These are phyloP conservation scores for Timandra comae DNA, from an alignment of 2,888 invertebrate genomes.

Conservation along the genomic window DNA sequence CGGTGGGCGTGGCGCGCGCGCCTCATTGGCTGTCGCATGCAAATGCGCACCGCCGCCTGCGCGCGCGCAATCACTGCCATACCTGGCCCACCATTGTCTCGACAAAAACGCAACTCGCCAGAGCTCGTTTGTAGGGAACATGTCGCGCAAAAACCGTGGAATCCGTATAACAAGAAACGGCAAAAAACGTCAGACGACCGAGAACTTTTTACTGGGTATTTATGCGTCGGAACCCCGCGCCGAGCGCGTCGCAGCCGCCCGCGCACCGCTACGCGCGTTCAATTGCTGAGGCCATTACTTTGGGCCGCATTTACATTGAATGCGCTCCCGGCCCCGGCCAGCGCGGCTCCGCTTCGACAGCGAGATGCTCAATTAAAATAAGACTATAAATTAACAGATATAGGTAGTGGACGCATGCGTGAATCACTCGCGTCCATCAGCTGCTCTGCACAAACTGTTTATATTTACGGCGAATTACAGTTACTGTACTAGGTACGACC, in stretches of 20 bases:
- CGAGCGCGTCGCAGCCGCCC: constrained; percentile 12
- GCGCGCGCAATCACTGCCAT: constrained; percentile 50
- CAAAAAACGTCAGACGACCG: constrained; percentile 50
- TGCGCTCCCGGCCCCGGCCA: constrained; percentile 44
- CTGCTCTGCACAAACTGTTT: too few relatives aligned
- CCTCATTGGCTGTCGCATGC: constrained; percentile 58
- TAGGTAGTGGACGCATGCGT: constrained; percentile 21
- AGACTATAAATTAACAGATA: constrained; percentile 61
- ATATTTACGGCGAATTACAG: constrained; percentile 10
- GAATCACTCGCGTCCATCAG: constrained; percentile 14
- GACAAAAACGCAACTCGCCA: constrained; percentile 51
- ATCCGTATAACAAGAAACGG: constrained; percentile 66
- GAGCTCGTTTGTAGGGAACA: constrained; percentile 54
- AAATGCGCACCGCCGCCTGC: constrained; percentile 44
- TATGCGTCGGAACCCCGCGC: constrained; percentile 28
- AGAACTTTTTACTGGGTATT: constrained; percentile 61
- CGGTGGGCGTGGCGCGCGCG: constrained; percentile 40
- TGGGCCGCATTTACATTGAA: constrained; percentile 69
- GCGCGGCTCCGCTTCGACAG: constrained; percentile 22
- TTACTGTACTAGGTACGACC: constrained; percentile 3
- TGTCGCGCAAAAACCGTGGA: constrained; percentile 56
- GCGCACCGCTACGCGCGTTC: constrained; percentile 19
- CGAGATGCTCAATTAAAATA: constrained; percentile 66
- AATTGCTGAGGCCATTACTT: constrained; percentile 59
- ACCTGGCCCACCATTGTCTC: constrained; percentile 49